Percentiles rank a stretch among this genome's conserved stretches.
phyloP scores from a whole-genome alignment of 2,113 vertebrate species.

The Pycnonotus jocosus region DNA sequence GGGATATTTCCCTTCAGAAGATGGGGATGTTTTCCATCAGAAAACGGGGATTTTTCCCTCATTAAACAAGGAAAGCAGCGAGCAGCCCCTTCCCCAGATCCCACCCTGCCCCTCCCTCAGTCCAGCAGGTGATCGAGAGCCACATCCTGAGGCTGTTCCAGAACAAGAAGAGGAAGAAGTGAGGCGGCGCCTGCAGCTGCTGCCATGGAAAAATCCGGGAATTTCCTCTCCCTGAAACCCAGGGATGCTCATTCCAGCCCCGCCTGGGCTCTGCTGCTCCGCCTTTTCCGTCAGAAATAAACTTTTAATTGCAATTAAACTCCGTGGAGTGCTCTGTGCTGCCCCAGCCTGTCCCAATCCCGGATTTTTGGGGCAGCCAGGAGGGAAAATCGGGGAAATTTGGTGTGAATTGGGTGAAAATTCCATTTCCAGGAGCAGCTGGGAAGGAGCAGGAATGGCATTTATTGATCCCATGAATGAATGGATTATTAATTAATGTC shows the following conservation, averaged over 20 bases:
- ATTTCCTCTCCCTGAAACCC: neutral
- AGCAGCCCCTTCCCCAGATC: neutral
- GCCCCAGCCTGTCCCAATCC: neutral
- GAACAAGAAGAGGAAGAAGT: slow-evolving; percentile 11
- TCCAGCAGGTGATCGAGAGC: slow-evolving; percentile 84
- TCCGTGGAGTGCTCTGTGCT: fast-evolving
- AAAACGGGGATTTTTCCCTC: neutral
- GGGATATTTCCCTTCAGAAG: neutral
- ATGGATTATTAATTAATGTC: neutral
- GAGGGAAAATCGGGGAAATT: no score
- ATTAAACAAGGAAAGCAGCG: neutral
- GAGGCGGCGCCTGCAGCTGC: neutral
- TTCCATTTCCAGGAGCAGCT: no score
- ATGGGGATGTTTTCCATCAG: neutral
- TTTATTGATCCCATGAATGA: neutral
- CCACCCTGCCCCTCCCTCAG: slow-evolving; percentile 43
- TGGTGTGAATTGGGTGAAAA: neutral
- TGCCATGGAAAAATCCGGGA: neutral
- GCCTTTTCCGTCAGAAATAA: neutral
- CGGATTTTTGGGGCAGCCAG: fast-evolving
- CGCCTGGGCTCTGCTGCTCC: neutral
- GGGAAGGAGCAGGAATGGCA: neutral
- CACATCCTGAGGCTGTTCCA: slow-evolving; percentile 81
- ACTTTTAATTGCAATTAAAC: neutral
- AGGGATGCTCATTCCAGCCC: neutral